Evolutionary conservation across 2,797 vertebrate species (phyloP), one percentile per base, ranked within the genome.

Genomic region (Pseudochromis fuscus): DNA sequence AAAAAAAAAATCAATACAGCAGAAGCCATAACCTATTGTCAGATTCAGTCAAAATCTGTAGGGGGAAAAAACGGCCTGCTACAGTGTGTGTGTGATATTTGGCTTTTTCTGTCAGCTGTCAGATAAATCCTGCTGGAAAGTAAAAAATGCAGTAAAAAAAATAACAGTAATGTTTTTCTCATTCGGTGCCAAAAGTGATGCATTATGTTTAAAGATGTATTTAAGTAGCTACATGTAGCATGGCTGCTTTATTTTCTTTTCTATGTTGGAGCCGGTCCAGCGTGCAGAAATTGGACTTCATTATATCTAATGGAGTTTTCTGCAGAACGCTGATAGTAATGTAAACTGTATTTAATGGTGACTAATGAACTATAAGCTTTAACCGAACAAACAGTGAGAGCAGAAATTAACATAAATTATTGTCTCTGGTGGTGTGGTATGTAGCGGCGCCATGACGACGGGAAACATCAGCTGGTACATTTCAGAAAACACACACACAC

Each of bases 1-100:
- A n/a, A n/a, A 42, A 33, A 9, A 19, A 45, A 68, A 85, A 84
- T 88, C 86, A 66, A 87, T 89, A 72, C 44, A 27, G 72, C 50
- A 30, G 15, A 67, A 79, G 63, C 50, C 57, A 57, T 77, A 83
- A 77, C 61, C 50, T 52, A 49, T 65, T 66, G 66, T 80, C 79
- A 65, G 69, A 68, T 61, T 73, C 57, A 42, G 72, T 67, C 50
- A 67, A 78, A 76, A 52, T 67, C 69, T 52, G 64, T 46, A 69
- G 37, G 72, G 66, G 16, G 21, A 40, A 51, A 42, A 40, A 58
- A 40, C 16, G 25, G n/a, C 46, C 10, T 4, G 58, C 35, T 65
- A 1, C 49, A 19, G 45, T 57, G 33, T 25, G 28, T 64, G 51
- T 62, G 58, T 18, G n/a, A 52, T 66, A 42, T 56, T 23, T 24